Evolutionary conservation across 2,113 vertebrate genomes (phyloP).

Genomic region (Osmerus mordax): DNA sequence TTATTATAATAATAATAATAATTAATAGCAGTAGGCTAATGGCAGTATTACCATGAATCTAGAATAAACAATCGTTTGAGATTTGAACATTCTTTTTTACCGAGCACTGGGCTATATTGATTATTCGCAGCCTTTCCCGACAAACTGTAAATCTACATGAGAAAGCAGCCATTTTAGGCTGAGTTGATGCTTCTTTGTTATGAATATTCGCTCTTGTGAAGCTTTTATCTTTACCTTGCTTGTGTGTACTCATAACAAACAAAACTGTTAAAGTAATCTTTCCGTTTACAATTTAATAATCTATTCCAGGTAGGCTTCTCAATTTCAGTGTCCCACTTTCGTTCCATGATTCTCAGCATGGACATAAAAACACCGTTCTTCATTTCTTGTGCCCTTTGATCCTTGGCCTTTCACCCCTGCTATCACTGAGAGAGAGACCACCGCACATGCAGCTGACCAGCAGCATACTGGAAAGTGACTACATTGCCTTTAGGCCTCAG

Average conservation of each 20-base stretch:
- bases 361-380: background rate
- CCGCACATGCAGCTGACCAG: background rate
- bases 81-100: background rate
- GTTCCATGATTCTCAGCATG: background rate
- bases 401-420: slow-evolving; percentile 10
- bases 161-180: slow-evolving; percentile 21
- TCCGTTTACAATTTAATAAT: background rate
- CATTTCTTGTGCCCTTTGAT: slow-evolving; percentile 23
- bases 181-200: slow-evolving; percentile 14
- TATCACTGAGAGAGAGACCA: slow-evolving; percentile 3
- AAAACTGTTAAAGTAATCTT: background rate
- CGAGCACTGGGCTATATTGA: background rate
- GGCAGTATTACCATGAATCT: no score
- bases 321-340: background rate
- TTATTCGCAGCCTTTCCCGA: background rate
- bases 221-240: slow-evolving; percentile 23
- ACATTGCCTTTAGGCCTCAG: background rate
- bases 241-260: background rate
- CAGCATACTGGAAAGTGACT: background rate
- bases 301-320: background rate
- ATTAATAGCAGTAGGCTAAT: no score
- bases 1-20: no score
- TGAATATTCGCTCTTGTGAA: slow-evolving; percentile 6
- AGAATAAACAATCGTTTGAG: background rate
- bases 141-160: slow-evolving; percentile 2